phyloP scores from a whole-genome alignment of 2,113 vertebrate species.

The Trematomus loennbergii region DNA sequence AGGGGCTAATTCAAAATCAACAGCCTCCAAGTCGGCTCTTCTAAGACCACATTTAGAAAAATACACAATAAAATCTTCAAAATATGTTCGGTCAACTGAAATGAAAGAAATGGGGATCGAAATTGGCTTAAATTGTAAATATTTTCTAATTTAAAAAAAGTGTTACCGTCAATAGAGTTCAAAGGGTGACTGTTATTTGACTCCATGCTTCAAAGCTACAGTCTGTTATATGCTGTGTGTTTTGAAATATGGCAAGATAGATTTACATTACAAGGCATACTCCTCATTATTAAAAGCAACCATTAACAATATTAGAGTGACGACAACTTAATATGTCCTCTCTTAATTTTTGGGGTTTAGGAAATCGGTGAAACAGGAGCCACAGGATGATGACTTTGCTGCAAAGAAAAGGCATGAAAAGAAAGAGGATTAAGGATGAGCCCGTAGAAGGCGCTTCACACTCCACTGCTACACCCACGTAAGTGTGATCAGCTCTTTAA shows the following conservation, averaged over 20 bases:
- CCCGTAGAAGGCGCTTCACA: slow-evolving; percentile 14
- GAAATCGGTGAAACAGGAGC: slow-evolving; percentile 59
- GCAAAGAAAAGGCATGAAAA: slow-evolving; percentile 69
- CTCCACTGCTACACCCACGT: slow-evolving; percentile 29
- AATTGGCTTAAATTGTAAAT: not conserved
- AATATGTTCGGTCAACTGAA: not conserved
- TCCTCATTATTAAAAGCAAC: not conserved
- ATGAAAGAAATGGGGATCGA: not conserved
- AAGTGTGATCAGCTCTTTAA: slow-evolving; percentile 27
- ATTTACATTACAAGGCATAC: not conserved
- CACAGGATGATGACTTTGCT: slow-evolving; percentile 64
- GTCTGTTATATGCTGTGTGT: not conserved
- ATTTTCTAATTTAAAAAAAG: not conserved
- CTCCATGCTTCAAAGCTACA: not conserved
- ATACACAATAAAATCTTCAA: not conserved
- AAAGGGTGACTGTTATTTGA: not conserved
- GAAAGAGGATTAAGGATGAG: slow-evolving; percentile 77
- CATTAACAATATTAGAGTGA: not conserved
- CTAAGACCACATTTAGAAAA: not conserved
- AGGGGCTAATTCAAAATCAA: slow-evolving; percentile 16
- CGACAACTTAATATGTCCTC: not conserved
- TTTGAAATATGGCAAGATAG: not conserved
- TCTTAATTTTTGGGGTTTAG: slow-evolving; percentile 27
- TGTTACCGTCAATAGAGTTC: not conserved
- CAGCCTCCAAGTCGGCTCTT: not conserved